Evolutionary conservation across 1,140 invertebrate species (phyloP).

Genomic region (Campoletis sonorensis): DNA sequence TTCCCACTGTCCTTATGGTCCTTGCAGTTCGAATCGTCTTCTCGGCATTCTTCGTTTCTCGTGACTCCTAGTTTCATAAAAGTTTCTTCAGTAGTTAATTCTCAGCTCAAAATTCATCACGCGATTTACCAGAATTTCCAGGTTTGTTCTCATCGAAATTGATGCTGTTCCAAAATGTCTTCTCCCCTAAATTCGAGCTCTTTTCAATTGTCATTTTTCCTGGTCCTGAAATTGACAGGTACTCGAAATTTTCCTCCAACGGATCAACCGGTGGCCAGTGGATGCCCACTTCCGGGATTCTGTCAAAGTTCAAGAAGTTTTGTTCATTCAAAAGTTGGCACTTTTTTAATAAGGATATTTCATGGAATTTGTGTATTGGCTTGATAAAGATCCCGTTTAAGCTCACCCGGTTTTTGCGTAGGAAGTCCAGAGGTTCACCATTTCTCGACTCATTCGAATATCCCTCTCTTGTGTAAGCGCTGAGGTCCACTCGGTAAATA

Average conservation of each 20-base stretch:
- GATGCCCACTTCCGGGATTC: slow-evolving; percentile 64
- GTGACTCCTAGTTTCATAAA: background rate
- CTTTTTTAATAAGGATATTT: background rate
- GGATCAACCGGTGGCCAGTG: slow-evolving; percentile 69
- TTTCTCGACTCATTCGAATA: slow-evolving; percentile 74
- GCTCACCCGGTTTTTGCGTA: slow-evolving; percentile 78
- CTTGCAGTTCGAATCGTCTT: background rate
- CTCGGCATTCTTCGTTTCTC: background rate
- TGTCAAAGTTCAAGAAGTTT: slow-evolving; percentile 55
- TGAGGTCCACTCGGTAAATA: slow-evolving; percentile 65
- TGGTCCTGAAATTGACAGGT: slow-evolving; percentile 76
- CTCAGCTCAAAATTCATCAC: slow-evolving; percentile 53
- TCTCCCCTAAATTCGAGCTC: slow-evolving; percentile 75
- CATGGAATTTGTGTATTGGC: slow-evolving; percentile 62
- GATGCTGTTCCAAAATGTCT: slow-evolving; percentile 78
- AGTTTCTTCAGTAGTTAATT: background rate
- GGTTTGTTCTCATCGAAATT: slow-evolving; percentile 76
- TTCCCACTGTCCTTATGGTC: too few relatives aligned
- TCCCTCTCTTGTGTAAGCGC: slow-evolving; percentile 70
- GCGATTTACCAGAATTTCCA: slow-evolving; percentile 33
- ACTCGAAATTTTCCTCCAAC: slow-evolving; percentile 70
- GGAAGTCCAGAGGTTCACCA: slow-evolving; percentile 78
- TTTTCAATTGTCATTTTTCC: slow-evolving; percentile 71
- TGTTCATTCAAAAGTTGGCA: background rate
- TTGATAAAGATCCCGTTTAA: slow-evolving; percentile 59